These are phyloP conservation scores for Tonatia bakeri DNA, from an alignment of 2,113 vertebrate species.

Conservation along the genomic window DNA sequence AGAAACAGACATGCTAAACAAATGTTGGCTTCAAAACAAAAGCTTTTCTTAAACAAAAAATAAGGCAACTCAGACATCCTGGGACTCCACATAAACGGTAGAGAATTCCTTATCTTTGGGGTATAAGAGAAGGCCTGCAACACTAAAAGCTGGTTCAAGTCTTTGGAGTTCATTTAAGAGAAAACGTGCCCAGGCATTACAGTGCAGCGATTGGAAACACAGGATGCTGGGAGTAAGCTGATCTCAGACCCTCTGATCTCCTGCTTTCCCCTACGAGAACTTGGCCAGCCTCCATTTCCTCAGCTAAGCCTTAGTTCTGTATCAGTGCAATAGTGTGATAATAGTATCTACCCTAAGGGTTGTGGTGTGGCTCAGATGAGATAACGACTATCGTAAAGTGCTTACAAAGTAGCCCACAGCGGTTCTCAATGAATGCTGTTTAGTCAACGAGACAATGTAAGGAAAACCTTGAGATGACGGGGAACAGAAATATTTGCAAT, in stretches of 20 bases:
- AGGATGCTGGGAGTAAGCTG: background rate
- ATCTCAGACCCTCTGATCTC: background rate
- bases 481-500: background rate
- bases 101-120: background rate
- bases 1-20: constrained; percentile 37
- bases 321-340: background rate
- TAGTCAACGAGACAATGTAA: background rate
- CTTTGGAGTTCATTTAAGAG: background rate
- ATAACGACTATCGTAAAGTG: background rate
- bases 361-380: background rate
- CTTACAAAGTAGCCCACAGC: background rate
- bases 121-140: background rate
- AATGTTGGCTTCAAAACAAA: constrained; percentile 55
- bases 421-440: background rate
- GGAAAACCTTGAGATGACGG: background rate
- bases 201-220: background rate
- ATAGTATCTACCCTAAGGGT: background rate
- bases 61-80: constrained; percentile 42
- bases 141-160: background rate
- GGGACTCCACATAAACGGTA: background rate
- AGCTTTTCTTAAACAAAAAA: constrained; percentile 50
- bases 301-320: background rate
- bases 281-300: background rate
- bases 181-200: background rate
- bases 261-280: background rate